These are phyloP conservation scores for Protobothrops flavoviridis DNA, from an alignment of 2,113 vertebrate species.

Conservation along the genomic window DNA sequence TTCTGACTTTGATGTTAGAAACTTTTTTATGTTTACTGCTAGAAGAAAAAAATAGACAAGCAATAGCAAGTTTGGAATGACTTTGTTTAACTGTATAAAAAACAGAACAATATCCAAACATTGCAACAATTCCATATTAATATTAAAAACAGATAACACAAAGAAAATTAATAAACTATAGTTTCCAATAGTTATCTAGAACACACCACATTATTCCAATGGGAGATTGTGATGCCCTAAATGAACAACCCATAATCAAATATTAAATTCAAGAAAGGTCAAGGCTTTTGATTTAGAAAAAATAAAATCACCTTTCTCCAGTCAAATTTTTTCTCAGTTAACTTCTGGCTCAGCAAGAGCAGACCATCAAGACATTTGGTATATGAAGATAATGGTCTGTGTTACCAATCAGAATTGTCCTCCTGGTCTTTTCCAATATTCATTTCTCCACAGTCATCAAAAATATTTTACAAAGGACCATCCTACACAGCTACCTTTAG, in stretches of 20 bases:
- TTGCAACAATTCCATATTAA: background rate
- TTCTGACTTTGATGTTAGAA: background rate
- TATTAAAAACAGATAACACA: background rate
- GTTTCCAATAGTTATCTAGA: background rate
- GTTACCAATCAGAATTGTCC: background rate
- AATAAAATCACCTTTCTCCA: background rate
- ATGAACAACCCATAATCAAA: background rate
- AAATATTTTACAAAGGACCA: background rate
- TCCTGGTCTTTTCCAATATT: background rate
- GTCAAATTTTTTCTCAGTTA: background rate
- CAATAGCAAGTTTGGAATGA: background rate
- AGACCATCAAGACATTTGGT: background rate
- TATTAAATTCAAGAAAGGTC: background rate
- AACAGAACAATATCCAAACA: background rate
- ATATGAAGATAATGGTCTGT: background rate
- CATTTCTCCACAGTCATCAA: constrained; percentile 7
- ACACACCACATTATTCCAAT: background rate
- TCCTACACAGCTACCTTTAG: background rate
- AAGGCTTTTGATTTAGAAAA: background rate
- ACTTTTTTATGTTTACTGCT: background rate
- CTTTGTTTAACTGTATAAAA: background rate
- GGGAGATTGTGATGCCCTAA: background rate
- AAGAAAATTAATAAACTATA: background rate
- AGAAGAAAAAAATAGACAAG: background rate
- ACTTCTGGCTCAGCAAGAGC: constrained; percentile 3